Evolutionary conservation across 2,113 vertebrate species (phyloP).

Genomic region (Nerophis ophidion): DNA sequence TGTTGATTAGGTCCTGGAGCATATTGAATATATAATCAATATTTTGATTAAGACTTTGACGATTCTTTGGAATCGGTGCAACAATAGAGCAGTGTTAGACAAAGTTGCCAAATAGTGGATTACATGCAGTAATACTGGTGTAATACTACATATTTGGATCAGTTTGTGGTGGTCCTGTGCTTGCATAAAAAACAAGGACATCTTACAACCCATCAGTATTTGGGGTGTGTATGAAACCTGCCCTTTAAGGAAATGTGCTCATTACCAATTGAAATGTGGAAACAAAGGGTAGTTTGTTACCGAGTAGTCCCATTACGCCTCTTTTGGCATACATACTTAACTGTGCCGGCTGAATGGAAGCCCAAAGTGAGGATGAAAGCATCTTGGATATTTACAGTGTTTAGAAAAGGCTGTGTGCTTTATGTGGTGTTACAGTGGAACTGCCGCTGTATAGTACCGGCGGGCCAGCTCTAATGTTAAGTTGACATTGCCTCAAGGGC

Average conservation of each 20-base stretch:
- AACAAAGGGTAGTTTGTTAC: conserved; percentile 25
- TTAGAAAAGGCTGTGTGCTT: conserved; percentile 34
- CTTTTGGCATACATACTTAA: too few relatives aligned
- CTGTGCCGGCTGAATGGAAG: conserved; percentile 8
- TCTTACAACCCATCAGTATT: not conserved
- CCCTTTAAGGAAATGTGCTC: conserved; percentile 51
- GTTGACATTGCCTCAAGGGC: too few relatives aligned
- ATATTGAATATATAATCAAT: not conserved
- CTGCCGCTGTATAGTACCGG: too few relatives aligned
- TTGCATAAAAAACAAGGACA: conserved; percentile 26
- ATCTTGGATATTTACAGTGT: not conserved
- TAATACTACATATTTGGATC: not conserved
- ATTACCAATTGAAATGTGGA: conserved; percentile 27
- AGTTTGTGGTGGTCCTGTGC: not conserved
- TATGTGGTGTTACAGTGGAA: too few relatives aligned
- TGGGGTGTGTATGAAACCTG: conserved; percentile 26
- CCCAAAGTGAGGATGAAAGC: conserved; percentile 14
- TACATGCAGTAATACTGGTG: too few relatives aligned
- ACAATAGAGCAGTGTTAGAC: conserved; percentile 32
- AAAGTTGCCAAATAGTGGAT: conserved; percentile 1
- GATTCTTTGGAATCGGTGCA: conserved; percentile 42
- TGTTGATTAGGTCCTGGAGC: too few relatives aligned
- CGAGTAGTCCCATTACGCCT: too few relatives aligned
- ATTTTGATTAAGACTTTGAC: conserved; percentile 1
- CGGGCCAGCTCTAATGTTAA: too few relatives aligned